Conservation (phyloP, 2,888 invertebrate genomes). For the Parnassius mnemosyne region DNA sequence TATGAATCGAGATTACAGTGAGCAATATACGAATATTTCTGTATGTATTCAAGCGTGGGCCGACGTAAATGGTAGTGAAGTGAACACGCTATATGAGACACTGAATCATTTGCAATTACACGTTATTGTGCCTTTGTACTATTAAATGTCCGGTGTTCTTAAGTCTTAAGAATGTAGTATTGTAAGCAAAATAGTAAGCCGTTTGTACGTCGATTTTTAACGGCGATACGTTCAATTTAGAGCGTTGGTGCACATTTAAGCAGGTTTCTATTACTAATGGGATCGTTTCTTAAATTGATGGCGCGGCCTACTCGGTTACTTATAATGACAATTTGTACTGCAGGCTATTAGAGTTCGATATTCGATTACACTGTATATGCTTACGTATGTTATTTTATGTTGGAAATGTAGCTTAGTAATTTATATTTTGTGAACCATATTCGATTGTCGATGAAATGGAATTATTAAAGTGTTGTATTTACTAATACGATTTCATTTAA, state of each 20-base stretch:
- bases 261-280: slow-evolving; percentile 32
- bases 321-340: slow-evolving; percentile 22
- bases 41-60: slow-evolving; percentile 55
- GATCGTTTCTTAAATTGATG: slow-evolving; percentile 30
- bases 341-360: slow-evolving; percentile 18
- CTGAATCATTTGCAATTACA: slow-evolving; percentile 80
- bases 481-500: no score
- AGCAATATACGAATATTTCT: slow-evolving; percentile 43
- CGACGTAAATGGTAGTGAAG: slow-evolving; percentile 69
- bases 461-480: no score
- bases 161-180: slow-evolving; percentile 62
- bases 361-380: slow-evolving; percentile 13
- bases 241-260: slow-evolving; percentile 21
- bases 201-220: slow-evolving; percentile 66
- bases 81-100: slow-evolving; percentile 61
- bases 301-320: slow-evolving; percentile 7
- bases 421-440: no score
- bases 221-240: slow-evolving; percentile 39
- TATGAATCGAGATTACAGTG: slow-evolving; percentile 65
- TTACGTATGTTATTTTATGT: background rate
- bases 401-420: no score
- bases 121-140: slow-evolving; percentile 76
- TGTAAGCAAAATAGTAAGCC: slow-evolving; percentile 71
- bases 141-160: slow-evolving; percentile 60
- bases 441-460: no score